A percentile compares a stretch with the other conserved stretches of the same genome.
Conservation (phyloP, 2,113 vertebrate species). For the Seriola rivoliana region DNA sequence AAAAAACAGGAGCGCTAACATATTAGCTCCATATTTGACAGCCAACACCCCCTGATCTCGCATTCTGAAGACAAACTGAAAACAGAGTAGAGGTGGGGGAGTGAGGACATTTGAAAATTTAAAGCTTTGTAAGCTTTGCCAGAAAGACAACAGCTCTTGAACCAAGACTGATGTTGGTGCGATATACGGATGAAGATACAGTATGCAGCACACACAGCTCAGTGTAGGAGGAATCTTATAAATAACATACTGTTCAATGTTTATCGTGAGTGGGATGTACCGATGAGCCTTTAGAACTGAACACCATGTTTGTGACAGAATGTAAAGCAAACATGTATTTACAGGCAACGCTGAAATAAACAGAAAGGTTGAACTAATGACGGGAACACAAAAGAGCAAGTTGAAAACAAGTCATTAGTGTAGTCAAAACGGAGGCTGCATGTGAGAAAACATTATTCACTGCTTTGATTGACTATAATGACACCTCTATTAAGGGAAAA, state of each 20-base stretch:
- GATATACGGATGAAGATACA: constrained; percentile 19
- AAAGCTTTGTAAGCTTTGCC: constrained; percentile 26
- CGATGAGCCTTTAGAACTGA: constrained; percentile 4
- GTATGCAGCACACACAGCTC: not conserved
- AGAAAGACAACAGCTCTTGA: constrained; percentile 31
- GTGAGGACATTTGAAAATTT: constrained; percentile 18
- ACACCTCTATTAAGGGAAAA: constrained; percentile 12
- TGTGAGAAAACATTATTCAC: constrained; percentile 37
- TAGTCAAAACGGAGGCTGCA: not conserved
- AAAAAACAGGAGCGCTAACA: not conserved
- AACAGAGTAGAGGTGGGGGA: not conserved
- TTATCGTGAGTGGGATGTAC: constrained; percentile 7
- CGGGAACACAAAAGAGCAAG: constrained; percentile 8
- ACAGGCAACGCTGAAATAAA: not conserved
- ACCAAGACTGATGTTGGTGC: constrained; percentile 39
- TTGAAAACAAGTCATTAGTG: not conserved
- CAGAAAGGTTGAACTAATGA: not conserved
- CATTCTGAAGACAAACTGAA: constrained; percentile 26
- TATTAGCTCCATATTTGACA: not conserved
- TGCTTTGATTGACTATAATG: constrained; percentile 25
- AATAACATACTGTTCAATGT: not conserved
- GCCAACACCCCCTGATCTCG: not conserved
- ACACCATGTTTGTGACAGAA: not conserved
- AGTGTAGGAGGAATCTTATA: constrained; percentile 28
- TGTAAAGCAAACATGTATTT: not conserved